Evolutionary conservation across 2,888 invertebrate genomes (phyloP), one percentile per base, ranked within the genome.

Genomic region (Melangyna quadrimaculata): DNA sequence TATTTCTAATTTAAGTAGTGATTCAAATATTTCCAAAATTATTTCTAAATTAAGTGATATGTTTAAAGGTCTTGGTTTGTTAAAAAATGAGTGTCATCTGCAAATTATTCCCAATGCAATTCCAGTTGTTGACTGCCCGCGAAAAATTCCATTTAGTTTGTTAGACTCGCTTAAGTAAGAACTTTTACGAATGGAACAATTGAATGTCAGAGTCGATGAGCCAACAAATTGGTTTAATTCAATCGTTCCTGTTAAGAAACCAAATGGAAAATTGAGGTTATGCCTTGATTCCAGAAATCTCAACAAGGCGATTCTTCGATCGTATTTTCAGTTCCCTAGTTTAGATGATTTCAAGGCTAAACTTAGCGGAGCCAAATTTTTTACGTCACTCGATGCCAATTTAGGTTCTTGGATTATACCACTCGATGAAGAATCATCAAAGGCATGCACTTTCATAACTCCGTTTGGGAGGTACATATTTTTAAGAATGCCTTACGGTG

Each of bases 221-320:
- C 84, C 79, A 61, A 87, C 82, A 17, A 75, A 79, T 24, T 87
- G 87, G 87, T 81, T 84, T n/a, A 87, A 51, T 53, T 87, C 78
- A 12, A 84, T 87, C 53, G 87, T 87, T 1, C 43, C 80, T 0
- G 80, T 87, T n/a, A 51, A 45, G 32, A 86, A 86, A 71, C 72
- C 82, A 1, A 87, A 83, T 72, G 80, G 78, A 3, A 82, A 35
- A 12, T 63, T 87, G 14, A 63, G 86, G 51, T 27, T 88, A 3
- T 83, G 86, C 37, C 51, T 87, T 48, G 87, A 87, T 32, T 82
- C 79, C 1, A 65, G 74, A 67, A 84, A 81, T 67, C 67, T 84
- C 74, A 87, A 84, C 37, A 84, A 81, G 17, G 84, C 65, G 2
- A 78, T 88, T 45, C 43, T 80, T 19, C 43, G 86, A 9, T 78